These are phyloP conservation scores for Sylvia borin DNA, from an alignment of 2,797 vertebrate genomes.

Conservation along the genomic window DNA sequence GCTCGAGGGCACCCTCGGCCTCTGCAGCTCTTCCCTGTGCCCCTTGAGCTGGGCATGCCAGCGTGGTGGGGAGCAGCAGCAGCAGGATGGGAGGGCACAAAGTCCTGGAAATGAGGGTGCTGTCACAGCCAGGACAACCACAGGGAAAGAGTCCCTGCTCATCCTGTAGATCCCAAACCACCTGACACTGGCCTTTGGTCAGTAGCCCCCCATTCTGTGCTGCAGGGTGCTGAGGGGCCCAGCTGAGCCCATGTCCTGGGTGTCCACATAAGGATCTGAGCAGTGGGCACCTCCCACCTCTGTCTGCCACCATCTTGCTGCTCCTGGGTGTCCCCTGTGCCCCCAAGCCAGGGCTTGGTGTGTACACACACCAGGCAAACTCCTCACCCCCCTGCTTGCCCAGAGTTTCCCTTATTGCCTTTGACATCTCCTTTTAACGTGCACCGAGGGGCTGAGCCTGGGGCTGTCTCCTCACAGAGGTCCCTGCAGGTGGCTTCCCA, in stretches of 20 bases:
- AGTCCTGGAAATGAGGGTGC: background rate
- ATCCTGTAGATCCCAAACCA: fast-evolving
- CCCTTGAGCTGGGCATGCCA: background rate
- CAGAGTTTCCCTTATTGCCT: background rate
- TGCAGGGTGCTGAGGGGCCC: fast-evolving
- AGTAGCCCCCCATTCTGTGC: background rate
- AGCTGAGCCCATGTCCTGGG: background rate
- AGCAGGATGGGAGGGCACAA: background rate
- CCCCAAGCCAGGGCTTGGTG: fast-evolving
- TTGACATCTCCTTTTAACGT: background rate
- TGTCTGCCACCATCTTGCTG: background rate
- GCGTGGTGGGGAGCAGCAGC: background rate
- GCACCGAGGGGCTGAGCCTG: background rate
- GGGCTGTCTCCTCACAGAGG: background rate
- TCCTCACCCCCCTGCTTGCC: background rate
- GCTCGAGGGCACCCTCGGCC: fast-evolving
- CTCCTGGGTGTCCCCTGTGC: background rate
- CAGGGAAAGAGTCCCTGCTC: background rate
- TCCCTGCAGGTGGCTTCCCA: constrained; percentile 8
- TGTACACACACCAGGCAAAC: background rate
- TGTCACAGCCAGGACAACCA: background rate
- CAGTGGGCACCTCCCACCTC: background rate
- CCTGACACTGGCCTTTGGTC: fast-evolving
- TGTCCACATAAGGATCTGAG: background rate
- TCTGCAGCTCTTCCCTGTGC: fast-evolving